Evolutionary conservation across 2,113 vertebrate species (phyloP).

Genomic region (Phalacrocorax aristotelis): DNA sequence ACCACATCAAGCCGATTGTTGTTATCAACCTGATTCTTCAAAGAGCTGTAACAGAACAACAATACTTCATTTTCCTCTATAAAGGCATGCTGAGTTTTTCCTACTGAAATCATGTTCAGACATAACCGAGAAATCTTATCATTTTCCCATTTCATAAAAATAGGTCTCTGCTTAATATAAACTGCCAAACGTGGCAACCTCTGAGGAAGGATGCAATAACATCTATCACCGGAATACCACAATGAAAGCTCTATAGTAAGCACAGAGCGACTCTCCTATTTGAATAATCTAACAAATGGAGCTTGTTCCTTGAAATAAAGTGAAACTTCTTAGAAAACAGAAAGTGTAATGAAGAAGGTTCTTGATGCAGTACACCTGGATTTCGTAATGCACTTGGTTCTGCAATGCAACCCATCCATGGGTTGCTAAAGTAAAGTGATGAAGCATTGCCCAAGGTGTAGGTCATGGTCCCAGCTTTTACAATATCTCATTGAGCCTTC

Average conservation of each 20-base stretch:
- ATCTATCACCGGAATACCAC: neutral
- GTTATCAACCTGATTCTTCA: neutral
- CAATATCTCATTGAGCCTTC: accelerated
- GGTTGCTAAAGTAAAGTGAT: neutral
- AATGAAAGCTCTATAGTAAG: neutral
- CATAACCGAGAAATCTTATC: neutral
- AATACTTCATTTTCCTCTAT: neutral
- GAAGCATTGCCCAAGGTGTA: neutral
- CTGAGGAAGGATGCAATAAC: neutral
- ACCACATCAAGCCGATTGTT: neutral
- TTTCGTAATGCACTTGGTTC: neutral
- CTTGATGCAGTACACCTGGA: neutral
- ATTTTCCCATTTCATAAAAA: neutral
- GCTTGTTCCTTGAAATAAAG: neutral
- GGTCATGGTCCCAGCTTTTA: neutral
- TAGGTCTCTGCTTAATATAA: neutral
- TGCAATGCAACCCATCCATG: accelerated
- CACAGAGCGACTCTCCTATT: neutral
- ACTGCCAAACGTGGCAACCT: neutral
- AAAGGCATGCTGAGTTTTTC: neutral
- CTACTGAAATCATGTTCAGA: neutral
- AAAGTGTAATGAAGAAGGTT: neutral
- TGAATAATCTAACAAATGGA: neutral
- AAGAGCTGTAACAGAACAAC: neutral
- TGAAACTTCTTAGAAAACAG: neutral